Percentiles rank a stretch among this genome's conserved stretches.
phyloP scores from a whole-genome alignment of 1,140 invertebrate species.

The Drosophila varians region DNA sequence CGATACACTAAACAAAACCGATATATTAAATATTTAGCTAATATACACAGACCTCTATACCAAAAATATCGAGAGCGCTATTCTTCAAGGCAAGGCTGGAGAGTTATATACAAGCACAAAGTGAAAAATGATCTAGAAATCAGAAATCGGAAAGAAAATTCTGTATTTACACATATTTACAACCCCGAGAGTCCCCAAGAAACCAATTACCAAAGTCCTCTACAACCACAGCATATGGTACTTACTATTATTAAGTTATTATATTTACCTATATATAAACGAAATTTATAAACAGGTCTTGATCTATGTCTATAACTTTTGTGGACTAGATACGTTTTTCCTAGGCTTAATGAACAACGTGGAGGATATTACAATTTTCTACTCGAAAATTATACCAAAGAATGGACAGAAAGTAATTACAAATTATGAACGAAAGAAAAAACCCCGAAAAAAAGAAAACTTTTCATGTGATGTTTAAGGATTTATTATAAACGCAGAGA shows the following conservation, averaged over 20 bases:
- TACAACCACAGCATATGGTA: conserved; percentile 49
- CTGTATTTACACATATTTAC: conserved; percentile 64
- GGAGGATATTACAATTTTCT: conserved; percentile 28
- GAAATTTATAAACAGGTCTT: conserved; percentile 78
- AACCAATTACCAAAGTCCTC: conserved; percentile 22
- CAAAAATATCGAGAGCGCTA: conserved; percentile 56
- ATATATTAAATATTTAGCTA: conserved; percentile 46
- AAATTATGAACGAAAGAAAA: conserved; percentile 24
- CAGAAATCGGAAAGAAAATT: conserved; percentile 32
- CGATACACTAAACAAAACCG: conserved; percentile 12
- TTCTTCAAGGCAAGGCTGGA: conserved; percentile 58
- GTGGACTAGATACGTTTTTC: conserved; percentile 69
- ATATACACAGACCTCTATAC: conserved; percentile 54
- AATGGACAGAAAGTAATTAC: conserved; percentile 36
- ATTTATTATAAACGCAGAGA: conserved; percentile 59
- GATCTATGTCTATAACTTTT: conserved; percentile 77
- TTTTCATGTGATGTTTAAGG: conserved; percentile 77
- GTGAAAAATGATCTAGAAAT: conserved; percentile 37
- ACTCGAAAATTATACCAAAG: conserved; percentile 36
- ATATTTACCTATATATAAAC: conserved; percentile 37
- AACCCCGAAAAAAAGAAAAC: conserved; percentile 56
- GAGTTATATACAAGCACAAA: conserved; percentile 54
- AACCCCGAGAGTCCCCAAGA: conserved; percentile 32
- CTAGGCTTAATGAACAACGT: conserved; percentile 49
- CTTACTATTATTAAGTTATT: conserved; percentile 55